Percentiles rank a stretch among this genome's conserved stretches.
Evolutionary conservation across 1,140 invertebrate species (phyloP).

Genomic region (Drosophila pruinosa): DNA sequence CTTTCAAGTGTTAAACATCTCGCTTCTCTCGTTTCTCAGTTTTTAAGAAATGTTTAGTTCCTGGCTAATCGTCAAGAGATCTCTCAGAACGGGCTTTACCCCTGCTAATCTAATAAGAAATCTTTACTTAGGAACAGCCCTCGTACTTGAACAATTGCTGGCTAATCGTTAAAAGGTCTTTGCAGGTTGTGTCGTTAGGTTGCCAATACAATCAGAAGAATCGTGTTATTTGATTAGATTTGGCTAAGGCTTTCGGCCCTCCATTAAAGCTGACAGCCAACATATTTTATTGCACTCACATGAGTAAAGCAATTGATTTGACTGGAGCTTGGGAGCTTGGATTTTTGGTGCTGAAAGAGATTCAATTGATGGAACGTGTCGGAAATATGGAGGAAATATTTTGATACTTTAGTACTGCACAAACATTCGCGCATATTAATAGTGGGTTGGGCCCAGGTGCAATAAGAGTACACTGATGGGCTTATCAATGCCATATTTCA

Average conservation of each 20-base stretch:
- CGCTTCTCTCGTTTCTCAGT: background rate
- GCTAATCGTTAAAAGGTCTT: constrained; percentile 23
- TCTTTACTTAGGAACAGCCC: background rate
- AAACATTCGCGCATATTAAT: constrained; percentile 10
- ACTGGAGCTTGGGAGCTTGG: no score
- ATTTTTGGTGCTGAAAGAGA: no score
- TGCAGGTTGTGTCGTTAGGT: background rate
- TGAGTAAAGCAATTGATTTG: background rate
- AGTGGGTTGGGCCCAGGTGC: background rate
- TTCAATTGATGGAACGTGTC: background rate
- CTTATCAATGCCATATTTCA: constrained; percentile 43
- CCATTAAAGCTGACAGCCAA: constrained; percentile 8
- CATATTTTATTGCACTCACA: constrained; percentile 1
- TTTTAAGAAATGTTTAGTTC: background rate
- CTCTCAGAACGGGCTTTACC: background rate
- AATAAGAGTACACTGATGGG: constrained; percentile 14
- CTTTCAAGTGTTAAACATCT: no score
- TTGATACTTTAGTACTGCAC: background rate
- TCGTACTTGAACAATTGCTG: background rate
- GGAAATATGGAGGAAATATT: background rate
- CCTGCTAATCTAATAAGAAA: background rate
- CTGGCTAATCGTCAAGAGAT: background rate
- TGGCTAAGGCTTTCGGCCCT: constrained; percentile 5
- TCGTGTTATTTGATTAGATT: constrained; percentile 37
- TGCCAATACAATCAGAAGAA: constrained; percentile 13